Evolutionary conservation across 2,113 vertebrate genomes (phyloP).

Genomic region (Oncorhynchus kisutch): DNA sequence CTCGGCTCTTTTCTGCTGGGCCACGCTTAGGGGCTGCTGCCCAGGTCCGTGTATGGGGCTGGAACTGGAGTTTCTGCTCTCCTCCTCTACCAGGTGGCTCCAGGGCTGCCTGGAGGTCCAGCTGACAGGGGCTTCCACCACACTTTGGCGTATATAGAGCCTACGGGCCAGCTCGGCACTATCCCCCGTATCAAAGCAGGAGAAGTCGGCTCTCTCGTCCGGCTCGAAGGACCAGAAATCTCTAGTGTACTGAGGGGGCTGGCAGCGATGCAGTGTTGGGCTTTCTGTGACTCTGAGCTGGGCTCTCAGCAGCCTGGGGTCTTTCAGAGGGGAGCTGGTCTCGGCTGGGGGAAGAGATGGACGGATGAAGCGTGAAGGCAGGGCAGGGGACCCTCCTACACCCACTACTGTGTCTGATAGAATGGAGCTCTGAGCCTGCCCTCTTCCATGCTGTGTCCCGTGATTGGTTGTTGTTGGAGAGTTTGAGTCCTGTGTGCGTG

Average conservation of each 20-base stretch:
- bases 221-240: conserved; percentile 50
- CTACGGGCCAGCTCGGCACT: conserved; percentile 61
- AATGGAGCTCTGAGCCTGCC: conserved; percentile 20
- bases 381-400: conserved; percentile 55
- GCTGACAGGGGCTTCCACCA: conserved; percentile 65
- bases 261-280: conserved; percentile 69
- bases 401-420: conserved; percentile 7
- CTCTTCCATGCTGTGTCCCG: conserved; percentile 19
- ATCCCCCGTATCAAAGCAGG: conserved; percentile 41
- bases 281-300: conserved; percentile 61
- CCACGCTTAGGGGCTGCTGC: conserved; percentile 33
- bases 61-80: not conserved
- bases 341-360: conserved; percentile 61
- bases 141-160: conserved; percentile 59
- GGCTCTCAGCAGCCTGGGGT: conserved; percentile 62
- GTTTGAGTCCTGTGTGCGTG: conserved; percentile 33
- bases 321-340: conserved; percentile 68
- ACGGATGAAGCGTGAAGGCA: conserved; percentile 58
- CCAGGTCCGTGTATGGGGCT: not conserved
- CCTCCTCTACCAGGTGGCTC: conserved; percentile 44
- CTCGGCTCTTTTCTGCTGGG: conserved; percentile 65
- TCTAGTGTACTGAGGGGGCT: conserved; percentile 66
- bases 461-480: conserved; percentile 26
- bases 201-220: conserved; percentile 39
- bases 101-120: conserved; percentile 71